Evolutionary conservation across 2,888 invertebrate species (phyloP), one percentile per base, ranked within the genome.

Genomic region (Atethmia centrago): DNA sequence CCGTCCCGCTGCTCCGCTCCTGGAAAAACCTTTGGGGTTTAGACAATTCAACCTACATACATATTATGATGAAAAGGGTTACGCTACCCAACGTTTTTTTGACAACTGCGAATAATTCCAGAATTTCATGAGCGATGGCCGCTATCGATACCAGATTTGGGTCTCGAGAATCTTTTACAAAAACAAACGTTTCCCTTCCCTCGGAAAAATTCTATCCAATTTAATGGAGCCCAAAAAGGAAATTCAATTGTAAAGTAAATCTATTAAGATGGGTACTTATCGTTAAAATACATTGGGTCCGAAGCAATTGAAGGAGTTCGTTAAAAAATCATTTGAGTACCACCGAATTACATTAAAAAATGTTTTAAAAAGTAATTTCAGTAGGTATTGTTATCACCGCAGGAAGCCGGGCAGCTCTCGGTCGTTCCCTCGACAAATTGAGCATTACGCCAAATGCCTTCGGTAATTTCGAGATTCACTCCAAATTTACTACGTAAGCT

Each of bases 401-500:
- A 86, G 88, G 87, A 89, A 88, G 88, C 87, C 88, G 86, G 85
- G 82, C 84, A 87, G 78, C 85, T 87, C 87, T 77, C 82, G 82
- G 85, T 88, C 90, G 90, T 88, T 91, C 89, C 83, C 88, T 83
- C 88, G 92, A 92, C 92, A 94, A 95, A 95, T 94, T 94, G 94
- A 94, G 93, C 93, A 93, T 94, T 94, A 91, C 90, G 85, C 89
- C 89, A 91, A 95, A 94, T 92, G 92, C 92, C 90, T 89, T 89
- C 90, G 88, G 94, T 93, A 93, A 95, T 95, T 94, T 92, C 81
- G 87, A 89, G 92, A 91, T 92, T 91, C 90, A 91, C 92, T 93
- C 89, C 88, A 92, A 94, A 94, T 94, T 95, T 93, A 93, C 90
- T 93, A 91, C 91, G 91, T 92, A 94, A 94, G 92, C 92, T 92